A percentile compares a stretch with the other conserved stretches of the same genome.
phyloP scores from a whole-genome alignment of 2,113 vertebrate species.

The Cardinalis cardinalis region DNA sequence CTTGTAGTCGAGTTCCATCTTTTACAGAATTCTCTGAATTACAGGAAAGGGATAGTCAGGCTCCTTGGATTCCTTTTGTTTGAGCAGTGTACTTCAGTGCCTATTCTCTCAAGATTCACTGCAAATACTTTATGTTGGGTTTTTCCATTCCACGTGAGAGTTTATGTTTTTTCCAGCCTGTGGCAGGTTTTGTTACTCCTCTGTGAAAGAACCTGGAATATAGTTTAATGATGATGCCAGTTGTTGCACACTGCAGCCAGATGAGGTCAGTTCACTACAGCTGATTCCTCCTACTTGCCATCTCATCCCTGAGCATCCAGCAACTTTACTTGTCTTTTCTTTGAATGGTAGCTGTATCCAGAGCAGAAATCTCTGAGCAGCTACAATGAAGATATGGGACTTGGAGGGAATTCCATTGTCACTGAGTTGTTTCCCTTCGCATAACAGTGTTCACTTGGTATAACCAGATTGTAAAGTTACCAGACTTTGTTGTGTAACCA shows the following conservation, averaged over 20 bases:
- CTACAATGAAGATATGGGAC: not conserved
- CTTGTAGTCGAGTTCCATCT: not conserved
- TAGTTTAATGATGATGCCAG: not conserved
- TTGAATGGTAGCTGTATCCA: not conserved
- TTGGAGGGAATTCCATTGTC: not conserved
- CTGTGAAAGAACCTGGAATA: not conserved
- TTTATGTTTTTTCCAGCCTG: not conserved
- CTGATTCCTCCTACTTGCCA: not conserved
- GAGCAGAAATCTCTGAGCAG: not conserved
- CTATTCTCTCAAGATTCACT: not conserved
- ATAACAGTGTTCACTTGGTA: not conserved
- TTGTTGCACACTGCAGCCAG: not conserved
- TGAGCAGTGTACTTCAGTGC: not conserved
- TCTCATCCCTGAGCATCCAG: not conserved
- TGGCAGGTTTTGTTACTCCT: not conserved
- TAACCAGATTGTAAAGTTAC: not conserved
- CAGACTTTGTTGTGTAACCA: not conserved
- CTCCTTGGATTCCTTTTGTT: not conserved
- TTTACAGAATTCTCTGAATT: not conserved
- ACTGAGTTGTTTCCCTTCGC: not conserved
- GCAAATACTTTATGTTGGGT: not conserved
- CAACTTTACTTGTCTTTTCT: not conserved
- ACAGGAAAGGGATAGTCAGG: not conserved
- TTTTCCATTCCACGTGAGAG: not conserved
- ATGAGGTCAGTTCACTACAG: not conserved